Conservation (phyloP, 2,797 vertebrate genomes). For the Acipenser ruthenus region DNA sequence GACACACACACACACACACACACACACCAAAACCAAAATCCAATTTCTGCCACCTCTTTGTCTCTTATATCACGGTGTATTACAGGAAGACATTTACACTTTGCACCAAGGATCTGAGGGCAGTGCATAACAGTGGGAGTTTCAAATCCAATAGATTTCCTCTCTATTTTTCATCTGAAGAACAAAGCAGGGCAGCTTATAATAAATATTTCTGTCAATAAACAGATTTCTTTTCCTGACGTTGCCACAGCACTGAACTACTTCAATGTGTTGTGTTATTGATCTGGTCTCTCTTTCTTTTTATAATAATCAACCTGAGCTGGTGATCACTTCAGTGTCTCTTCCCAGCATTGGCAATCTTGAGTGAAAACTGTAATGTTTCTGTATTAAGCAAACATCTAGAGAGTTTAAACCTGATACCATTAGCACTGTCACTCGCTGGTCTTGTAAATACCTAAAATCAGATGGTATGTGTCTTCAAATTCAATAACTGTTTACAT, state of each 20-base stretch:
- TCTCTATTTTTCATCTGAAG: background rate
- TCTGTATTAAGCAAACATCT: background rate
- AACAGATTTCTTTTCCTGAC: background rate
- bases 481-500: too few species aligned
- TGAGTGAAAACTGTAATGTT: background rate
- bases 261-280: background rate
- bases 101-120: too few species aligned
- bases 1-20: too few species aligned
- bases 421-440: too few species aligned
- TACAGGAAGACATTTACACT: too few species aligned
- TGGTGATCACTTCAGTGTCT: background rate
- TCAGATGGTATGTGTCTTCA: too few species aligned
- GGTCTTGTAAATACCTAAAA: too few species aligned
- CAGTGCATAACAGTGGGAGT: background rate
- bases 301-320: background rate
- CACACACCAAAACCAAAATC: too few species aligned
- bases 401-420: too few species aligned
- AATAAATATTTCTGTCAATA: conserved; percentile 6
- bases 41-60: too few species aligned
- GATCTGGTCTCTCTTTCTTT: background rate
- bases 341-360: background rate
- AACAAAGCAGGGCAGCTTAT: conserved; percentile 2
- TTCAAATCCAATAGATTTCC: background rate
- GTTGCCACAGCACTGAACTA: background rate
- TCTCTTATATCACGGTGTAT: too few species aligned